Evolutionary conservation across 2,888 invertebrate species (phyloP).

Genomic region (Ephialtes manifestator): DNA sequence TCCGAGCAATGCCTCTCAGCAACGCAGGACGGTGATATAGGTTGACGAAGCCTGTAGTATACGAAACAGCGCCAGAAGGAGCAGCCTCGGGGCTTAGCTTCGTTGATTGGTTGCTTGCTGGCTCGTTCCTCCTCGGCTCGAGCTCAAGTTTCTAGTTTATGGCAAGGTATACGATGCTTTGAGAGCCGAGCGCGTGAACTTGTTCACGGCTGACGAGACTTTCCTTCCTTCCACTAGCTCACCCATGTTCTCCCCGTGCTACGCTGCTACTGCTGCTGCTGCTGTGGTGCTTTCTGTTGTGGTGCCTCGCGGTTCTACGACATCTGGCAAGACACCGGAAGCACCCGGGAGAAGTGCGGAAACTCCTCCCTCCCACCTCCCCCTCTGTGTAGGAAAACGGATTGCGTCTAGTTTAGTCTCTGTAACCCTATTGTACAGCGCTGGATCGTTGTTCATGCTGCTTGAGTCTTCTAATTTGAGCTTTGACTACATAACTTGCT

Average conservation of each 20-base stretch:
- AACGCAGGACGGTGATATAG: slow-evolving; percentile 13
- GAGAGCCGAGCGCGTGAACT: slow-evolving; percentile 65
- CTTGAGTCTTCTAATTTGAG: not conserved
- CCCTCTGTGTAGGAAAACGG: slow-evolving; percentile 48
- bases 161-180: slow-evolving; percentile 46
- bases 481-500: not conserved
- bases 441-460: not conserved
- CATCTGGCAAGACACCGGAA: slow-evolving; percentile 68
- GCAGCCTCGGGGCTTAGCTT: slow-evolving; percentile 58
- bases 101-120: slow-evolving; percentile 62
- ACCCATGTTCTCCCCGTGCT: slow-evolving; percentile 41
- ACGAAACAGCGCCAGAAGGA: slow-evolving; percentile 32
- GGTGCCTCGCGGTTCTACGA: slow-evolving; percentile 67
- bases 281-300: slow-evolving; percentile 62
- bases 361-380: slow-evolving; percentile 44
- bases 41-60: slow-evolving; percentile 37
- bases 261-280: slow-evolving; percentile 40
- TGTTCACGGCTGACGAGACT: slow-evolving; percentile 66
- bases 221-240: slow-evolving; percentile 53
- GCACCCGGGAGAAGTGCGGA: slow-evolving; percentile 61
- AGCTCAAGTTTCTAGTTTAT: slow-evolving; percentile 56
- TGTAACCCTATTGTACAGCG: not conserved
- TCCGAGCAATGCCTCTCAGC: slow-evolving; percentile 29
- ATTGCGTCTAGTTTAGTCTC: slow-evolving; percentile 59
- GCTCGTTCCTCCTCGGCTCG: slow-evolving; percentile 25